Evolutionary conservation across 2,888 invertebrate genomes (phyloP), one percentile per base, ranked within the genome.

Genomic region (Chesias legatella): DNA sequence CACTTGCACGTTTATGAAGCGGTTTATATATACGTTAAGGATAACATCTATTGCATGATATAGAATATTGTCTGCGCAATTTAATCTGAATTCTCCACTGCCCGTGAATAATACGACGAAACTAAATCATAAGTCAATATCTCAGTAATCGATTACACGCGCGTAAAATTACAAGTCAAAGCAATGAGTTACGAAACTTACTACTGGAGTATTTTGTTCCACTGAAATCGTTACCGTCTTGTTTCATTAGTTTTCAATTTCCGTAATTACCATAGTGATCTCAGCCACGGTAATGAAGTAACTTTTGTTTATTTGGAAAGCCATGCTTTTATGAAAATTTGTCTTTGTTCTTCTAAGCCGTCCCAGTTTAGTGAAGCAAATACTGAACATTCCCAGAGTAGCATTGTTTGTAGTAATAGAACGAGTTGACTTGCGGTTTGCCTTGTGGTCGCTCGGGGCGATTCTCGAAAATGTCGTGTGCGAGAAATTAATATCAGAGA

Each of bases 381-480:
- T 50, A 52, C 51, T 39, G 22, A 30, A 8, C 39, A 33, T 40
- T 40, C 49, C 49, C 51, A 54, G 47, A 48, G 51, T 49, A 53
- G 51, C 45, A 55, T 53, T 49, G 51, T 49, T 61, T 50, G 56
- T 20, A 57, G 51, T 53, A 52, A 32, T 53, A 56, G 60, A 61
- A 60, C 58, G 54, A 44, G 47, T 53, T 49, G 54, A 50, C 54
- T 59, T 73, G 73, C 58, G 68, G 73, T 73, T 73, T 54, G 69
- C 74, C 69, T 73, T 74, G 75, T 58, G 67, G 70, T 60, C 51
- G 41, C 40, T n/a, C 3, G 13, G 13, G 13, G 5, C 13, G 2
- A 17, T 17, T 17, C 13, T 17, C 13, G 13, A 5, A 17, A 17
- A 17, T 17, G 3, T 17, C 13, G 13, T 17, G 13, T 5, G 5